phyloP scores from a whole-genome alignment of 1,140 invertebrate species.

The Cherax destructor region DNA sequence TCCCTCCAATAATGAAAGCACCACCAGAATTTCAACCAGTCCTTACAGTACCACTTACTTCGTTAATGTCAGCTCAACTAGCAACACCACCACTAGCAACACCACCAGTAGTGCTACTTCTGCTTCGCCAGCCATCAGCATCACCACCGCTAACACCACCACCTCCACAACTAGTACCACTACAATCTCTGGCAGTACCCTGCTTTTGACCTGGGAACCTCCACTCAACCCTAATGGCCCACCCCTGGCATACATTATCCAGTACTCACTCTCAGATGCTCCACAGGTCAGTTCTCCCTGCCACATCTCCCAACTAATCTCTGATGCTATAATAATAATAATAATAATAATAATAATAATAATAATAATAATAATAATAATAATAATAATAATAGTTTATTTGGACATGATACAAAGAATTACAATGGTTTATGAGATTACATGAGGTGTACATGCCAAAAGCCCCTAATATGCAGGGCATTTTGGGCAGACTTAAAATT shows the following conservation, averaged over 20 bases:
- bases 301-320: too few relatives aligned
- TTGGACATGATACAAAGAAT: too few relatives aligned
- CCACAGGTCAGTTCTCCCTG: not conserved
- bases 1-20: not conserved
- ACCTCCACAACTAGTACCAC: not conserved
- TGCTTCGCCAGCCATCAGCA: too few relatives aligned
- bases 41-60: not conserved
- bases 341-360: too few relatives aligned
- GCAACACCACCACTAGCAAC: not conserved
- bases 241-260: slow-evolving; percentile 19
- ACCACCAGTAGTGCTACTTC: too few relatives aligned
- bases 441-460: too few relatives aligned
- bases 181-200: not conserved
- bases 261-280: not conserved
- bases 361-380: too few relatives aligned
- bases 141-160: not conserved
- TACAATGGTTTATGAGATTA: too few relatives aligned
- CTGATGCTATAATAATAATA: too few relatives aligned
- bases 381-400: too few relatives aligned
- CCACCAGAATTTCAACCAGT: not conserved
- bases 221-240: not conserved
- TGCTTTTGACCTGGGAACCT: not conserved
- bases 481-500: too few relatives aligned
- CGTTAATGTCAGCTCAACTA: not conserved
- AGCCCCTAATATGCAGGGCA: too few relatives aligned